Evolutionary conservation across 2,797 vertebrate genomes (phyloP).

Genomic region (Molossus alvarezi): DNA sequence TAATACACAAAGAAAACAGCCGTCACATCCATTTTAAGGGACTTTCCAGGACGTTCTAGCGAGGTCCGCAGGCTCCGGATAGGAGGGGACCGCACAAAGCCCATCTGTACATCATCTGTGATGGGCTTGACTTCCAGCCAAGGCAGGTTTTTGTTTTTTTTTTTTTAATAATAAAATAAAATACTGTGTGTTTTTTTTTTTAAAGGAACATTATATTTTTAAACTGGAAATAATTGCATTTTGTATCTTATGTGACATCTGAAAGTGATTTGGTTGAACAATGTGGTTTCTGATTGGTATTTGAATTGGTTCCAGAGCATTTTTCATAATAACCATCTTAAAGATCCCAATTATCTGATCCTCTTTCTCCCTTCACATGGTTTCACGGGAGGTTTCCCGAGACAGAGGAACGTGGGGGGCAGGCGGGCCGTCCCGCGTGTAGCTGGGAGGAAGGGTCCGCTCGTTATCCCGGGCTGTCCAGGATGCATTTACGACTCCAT

Average conservation of each 20-base stretch:
- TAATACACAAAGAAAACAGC: constrained; percentile 87
- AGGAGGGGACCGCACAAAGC: constrained; percentile 91
- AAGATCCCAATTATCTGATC: constrained; percentile 95
- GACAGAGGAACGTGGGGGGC: constrained; percentile 65
- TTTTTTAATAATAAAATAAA: constrained; percentile 89
- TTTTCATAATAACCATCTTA: constrained; percentile 93
- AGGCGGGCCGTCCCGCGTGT: neutral
- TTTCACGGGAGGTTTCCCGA: constrained; percentile 89
- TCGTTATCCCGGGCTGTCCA: constrained; percentile 83
- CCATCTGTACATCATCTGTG: constrained; percentile 93
- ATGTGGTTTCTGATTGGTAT: constrained; percentile 96
- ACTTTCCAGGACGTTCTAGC: constrained; percentile 82
- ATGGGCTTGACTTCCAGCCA: constrained; percentile 93
- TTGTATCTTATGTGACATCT: constrained; percentile 95
- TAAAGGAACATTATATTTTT: constrained; percentile 96
- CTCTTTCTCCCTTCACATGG: constrained; percentile 88
- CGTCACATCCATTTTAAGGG: constrained; percentile 84
- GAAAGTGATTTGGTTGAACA: constrained; percentile 97
- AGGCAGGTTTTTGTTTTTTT: constrained; percentile 86
- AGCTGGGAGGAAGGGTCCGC: constrained; percentile 75
- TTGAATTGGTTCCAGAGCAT: constrained; percentile 94
- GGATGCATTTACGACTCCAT: constrained; percentile 90
- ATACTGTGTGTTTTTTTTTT: constrained; percentile 86
- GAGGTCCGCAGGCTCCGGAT: constrained; percentile 85
- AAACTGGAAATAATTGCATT: constrained; percentile 96